Conservation (phyloP, 2,797 vertebrate genomes). For the Manis pentadactyla region DNA sequence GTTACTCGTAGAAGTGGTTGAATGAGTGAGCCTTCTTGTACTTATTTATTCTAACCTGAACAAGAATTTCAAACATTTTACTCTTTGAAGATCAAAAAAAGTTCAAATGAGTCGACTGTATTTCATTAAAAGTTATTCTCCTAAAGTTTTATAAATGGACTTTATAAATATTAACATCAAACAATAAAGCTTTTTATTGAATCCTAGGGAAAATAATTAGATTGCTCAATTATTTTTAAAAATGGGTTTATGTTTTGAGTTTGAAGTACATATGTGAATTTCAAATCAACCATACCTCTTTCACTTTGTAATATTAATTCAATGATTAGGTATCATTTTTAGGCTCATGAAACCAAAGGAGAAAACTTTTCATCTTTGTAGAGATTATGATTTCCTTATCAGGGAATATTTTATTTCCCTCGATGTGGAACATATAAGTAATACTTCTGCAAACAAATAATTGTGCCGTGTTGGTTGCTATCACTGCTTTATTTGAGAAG, state of each 20-base stretch:
- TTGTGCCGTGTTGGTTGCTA: not conserved
- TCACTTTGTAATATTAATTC: slow-evolving; percentile 23
- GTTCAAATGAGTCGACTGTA: not conserved
- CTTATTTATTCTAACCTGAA: not conserved
- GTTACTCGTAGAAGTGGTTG: slow-evolving; percentile 6
- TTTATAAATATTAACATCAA: slow-evolving; percentile 46
- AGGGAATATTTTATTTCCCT: not conserved
- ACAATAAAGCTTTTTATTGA: slow-evolving; percentile 1
- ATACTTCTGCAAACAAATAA: not conserved
- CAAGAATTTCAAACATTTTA: slow-evolving; percentile 7
- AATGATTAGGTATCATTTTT: not conserved
- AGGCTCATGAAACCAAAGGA: slow-evolving; percentile 16
- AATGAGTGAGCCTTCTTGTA: not conserved
- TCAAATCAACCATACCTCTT: slow-evolving; percentile 32
- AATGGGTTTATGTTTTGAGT: not conserved
- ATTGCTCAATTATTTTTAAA: not conserved
- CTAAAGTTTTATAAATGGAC: slow-evolving; percentile 41
- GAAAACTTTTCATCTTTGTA: not conserved
- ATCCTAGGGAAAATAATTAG: not conserved
- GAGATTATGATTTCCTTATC: slow-evolving; percentile 4
- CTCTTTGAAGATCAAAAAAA: not conserved
- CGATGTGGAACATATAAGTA: not conserved
- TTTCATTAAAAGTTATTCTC: slow-evolving; percentile 42
- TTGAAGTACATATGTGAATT: not conserved
- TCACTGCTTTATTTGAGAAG: slow-evolving; percentile 47